Percentiles rank a stretch among this genome's conserved stretches.
Conservation (phyloP, 2,113 vertebrate species). For the Microtus pennsylvanicus region DNA sequence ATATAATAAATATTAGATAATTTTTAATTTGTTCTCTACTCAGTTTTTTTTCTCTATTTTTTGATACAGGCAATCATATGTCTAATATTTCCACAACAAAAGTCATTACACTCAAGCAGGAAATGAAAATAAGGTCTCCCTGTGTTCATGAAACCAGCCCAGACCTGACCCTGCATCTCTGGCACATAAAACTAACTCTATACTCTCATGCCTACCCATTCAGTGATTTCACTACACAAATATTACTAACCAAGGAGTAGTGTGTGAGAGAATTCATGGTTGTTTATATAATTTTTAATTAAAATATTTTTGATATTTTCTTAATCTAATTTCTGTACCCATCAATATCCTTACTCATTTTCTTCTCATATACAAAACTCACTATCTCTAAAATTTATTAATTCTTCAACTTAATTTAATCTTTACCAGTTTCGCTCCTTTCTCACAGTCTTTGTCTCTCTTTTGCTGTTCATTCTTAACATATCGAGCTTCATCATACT, state of each 20-base stretch:
- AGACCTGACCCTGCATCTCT: background rate
- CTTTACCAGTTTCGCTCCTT: no score
- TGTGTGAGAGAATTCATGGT: background rate
- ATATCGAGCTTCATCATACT: no score
- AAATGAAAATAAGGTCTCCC: background rate
- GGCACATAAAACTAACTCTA: fast-evolving
- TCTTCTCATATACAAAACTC: no score
- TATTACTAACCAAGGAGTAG: background rate
- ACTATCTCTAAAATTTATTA: no score
- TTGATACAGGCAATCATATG: background rate
- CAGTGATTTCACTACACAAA: background rate
- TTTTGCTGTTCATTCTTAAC: no score
- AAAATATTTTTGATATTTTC: background rate
- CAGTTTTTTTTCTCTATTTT: background rate
- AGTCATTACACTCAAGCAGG: background rate
- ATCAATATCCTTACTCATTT: no score
- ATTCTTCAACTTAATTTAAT: no score
- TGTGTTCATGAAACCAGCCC: no score
- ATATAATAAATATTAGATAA: background rate
- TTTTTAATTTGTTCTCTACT: background rate
- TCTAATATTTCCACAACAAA: background rate
- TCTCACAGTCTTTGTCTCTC: no score
- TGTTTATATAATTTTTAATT: background rate
- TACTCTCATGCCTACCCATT: no score
- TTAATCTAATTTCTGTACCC: no score